phyloP scores from a whole-genome alignment of 1,140 invertebrate species.

The Cotesia chilonis region DNA sequence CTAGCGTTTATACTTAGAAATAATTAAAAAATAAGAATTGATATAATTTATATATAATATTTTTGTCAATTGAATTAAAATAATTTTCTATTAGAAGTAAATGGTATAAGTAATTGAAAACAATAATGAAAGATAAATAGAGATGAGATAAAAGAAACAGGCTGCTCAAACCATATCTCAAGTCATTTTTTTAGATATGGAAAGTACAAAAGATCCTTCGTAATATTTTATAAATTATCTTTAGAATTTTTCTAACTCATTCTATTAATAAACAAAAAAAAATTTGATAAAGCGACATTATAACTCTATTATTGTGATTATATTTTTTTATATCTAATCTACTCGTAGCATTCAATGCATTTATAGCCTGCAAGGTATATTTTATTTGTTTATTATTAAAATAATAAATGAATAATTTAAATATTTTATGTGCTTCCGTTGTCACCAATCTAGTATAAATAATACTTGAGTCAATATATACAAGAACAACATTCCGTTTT shows the following conservation, averaged over 20 bases:
- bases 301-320: too few species aligned
- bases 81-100: slow-evolving; percentile 11
- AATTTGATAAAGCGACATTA: too few species aligned
- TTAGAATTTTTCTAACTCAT: too few species aligned
- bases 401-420: too few species aligned
- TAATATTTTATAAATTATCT: background rate
- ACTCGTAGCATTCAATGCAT: too few species aligned
- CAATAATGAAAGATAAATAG: slow-evolving; percentile 37
- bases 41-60: too few species aligned
- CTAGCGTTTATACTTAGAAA: too few species aligned
- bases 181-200: slow-evolving; percentile 26
- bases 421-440: slow-evolving; percentile 7
- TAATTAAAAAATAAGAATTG: too few species aligned
- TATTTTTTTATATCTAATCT: too few species aligned
- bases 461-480: slow-evolving; percentile 17
- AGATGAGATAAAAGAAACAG: slow-evolving; percentile 41
- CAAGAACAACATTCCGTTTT: background rate
- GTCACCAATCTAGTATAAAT: slow-evolving; percentile 34
- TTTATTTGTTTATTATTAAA: background rate
- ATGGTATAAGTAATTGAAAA: slow-evolving; percentile 36
- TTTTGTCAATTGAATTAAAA: background rate
- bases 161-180: slow-evolving; percentile 47
- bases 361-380: too few species aligned
- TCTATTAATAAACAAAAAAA: too few species aligned
- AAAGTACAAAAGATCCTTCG: slow-evolving; percentile 46